Base-by-base conservation (phyloP, 2,888 invertebrate species). In the Nephrocerus scutellatus region DNA sequence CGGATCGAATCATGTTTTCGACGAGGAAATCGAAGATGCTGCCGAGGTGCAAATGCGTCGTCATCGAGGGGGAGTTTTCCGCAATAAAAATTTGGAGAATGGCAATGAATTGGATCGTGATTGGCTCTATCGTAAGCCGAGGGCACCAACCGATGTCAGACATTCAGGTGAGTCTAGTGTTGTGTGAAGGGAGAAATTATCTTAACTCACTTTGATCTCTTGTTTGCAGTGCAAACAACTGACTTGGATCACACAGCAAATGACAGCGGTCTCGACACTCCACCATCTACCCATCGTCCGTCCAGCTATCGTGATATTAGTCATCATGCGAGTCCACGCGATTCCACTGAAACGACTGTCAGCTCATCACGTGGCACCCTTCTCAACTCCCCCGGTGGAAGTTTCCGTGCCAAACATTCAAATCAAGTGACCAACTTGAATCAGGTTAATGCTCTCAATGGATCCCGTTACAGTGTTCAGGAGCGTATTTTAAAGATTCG, bases 221-320 rank as follows among this genome's bases (percentile, higher is more conserved):
- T 16, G 9, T 18, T 6, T 24, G 3, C n/a, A 5, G 9, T n/a
- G 6, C 7, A 21, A 16, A 7, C 15, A 29, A 74, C 75, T 40
- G 76, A 77, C 55, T 71, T 76, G 50, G 76, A 77, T 54, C 74
- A 74, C 38, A 68, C 68, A 63, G 72, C 68, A 31, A 72, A 68
- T 54, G 70, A 70, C 47, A 68, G 61, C 48, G 68, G 68, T 30
- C 51, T 71, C 48, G 68, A 70, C 40, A 69, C 69, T 24, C 68
- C 71, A n/a, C 70, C 70, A 6, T 70, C 71, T 10, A 70, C 66
- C 4, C 64, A 68, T 39, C 65, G 67, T 40, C 67, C 68, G 23
- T 67, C 66, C 37, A 67, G 66, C 42, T 67, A 68, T 45, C 62
- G 68, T 26, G 67, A 68, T 50, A 56, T 60, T 7, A 57, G 54